Percentiles rank a stretch among this genome's conserved stretches.
phyloP scores from a whole-genome alignment of 2,113 vertebrate species.

The Malurus elegans region DNA sequence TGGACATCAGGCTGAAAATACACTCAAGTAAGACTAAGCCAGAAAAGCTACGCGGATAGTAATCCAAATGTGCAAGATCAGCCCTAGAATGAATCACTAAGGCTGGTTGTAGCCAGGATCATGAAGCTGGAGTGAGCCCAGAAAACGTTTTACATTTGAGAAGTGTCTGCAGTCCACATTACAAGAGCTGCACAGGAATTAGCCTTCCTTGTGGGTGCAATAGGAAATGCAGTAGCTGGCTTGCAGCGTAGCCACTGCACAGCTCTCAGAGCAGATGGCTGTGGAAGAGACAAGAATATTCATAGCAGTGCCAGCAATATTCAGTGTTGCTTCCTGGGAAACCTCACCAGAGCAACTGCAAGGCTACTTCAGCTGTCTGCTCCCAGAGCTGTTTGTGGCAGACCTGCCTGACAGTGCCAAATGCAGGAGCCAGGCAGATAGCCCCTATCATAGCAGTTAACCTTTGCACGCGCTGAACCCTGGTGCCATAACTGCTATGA shows the following conservation, averaged over 20 bases:
- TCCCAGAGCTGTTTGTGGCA: background rate
- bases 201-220: background rate
- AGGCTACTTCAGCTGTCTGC: background rate
- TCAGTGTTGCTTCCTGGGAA: background rate
- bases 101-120: background rate
- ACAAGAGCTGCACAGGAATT: background rate
- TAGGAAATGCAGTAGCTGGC: background rate
- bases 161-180: background rate
- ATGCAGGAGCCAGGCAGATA: background rate
- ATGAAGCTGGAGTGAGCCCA: background rate
- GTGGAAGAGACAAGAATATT: background rate
- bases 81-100: background rate
- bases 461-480: background rate
- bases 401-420: background rate
- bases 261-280: background rate
- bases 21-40: background rate
- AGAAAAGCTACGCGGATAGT: background rate
- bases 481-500: rapidly evolving
- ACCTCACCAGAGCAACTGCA: background rate
- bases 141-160: background rate
- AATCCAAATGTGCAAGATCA: background rate
- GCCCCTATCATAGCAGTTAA: background rate
- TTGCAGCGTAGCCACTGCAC: background rate
- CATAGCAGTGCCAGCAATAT: background rate
- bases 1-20: background rate